Evolutionary conservation across 2,888 invertebrate species (phyloP).

Genomic region (Serripes groenlandicus): DNA sequence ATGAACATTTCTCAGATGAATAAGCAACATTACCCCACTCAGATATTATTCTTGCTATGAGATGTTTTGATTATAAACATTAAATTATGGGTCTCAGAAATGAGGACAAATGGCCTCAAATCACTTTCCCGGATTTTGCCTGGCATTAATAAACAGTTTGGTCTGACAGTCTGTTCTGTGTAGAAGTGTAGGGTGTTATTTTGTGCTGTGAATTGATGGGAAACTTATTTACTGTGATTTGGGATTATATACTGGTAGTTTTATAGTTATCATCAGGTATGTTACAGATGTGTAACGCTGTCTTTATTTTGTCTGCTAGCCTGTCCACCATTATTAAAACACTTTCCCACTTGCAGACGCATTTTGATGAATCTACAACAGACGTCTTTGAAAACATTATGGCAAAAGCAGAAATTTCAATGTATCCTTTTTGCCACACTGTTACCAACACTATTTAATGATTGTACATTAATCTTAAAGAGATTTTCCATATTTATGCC

Average conservation of each 20-base stretch:
- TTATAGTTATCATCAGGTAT: conserved; percentile 16
- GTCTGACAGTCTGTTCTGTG: conserved; percentile 6
- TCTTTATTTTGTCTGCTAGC: no score
- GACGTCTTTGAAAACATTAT: no score
- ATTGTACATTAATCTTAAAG: no score
- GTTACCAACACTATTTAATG: no score
- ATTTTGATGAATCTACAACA: no score
- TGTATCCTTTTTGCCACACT: no score
- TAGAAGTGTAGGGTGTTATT: conserved; percentile 16
- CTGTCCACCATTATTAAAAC: no score
- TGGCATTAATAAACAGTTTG: conserved; percentile 11
- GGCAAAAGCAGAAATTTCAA: no score
- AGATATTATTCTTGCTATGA: not conserved
- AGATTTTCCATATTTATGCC: no score
- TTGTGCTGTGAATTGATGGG: not conserved
- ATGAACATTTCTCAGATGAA: conserved; percentile 16
- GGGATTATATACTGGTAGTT: not conserved
- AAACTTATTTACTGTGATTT: conserved; percentile 1
- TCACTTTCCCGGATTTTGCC: conserved; percentile 6
- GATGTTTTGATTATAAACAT: conserved; percentile 10
- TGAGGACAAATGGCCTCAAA: conserved; percentile 15
- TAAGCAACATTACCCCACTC: not conserved
- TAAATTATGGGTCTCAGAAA: conserved; percentile 17
- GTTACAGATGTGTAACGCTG: no score
- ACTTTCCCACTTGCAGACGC: no score